Percentiles rank a stretch among this genome's conserved stretches.
Conservation (phyloP, 2,888 invertebrate species). For the Lochmaea crataegi region DNA sequence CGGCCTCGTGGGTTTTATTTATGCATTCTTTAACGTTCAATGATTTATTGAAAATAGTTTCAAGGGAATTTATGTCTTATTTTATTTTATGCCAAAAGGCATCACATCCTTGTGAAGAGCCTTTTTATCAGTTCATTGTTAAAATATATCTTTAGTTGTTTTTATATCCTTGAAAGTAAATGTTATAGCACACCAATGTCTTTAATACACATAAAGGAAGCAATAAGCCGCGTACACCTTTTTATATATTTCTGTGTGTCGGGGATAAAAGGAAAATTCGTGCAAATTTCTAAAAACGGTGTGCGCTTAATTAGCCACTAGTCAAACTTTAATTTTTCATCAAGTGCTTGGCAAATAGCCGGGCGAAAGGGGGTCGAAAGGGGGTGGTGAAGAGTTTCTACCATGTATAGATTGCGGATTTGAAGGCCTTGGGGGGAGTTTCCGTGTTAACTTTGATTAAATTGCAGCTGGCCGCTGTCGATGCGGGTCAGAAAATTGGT, state of each 20-base stretch:
- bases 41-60: too few relatives aligned
- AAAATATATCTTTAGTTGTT: too few relatives aligned
- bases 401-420: conserved; percentile 33
- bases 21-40: too few relatives aligned
- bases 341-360: conserved; percentile 44
- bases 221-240: conserved; percentile 45
- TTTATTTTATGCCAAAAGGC: too few relatives aligned
- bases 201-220: conserved; percentile 29
- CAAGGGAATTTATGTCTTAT: too few relatives aligned
- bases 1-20: too few relatives aligned
- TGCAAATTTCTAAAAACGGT: conserved; percentile 51
- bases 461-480: conserved; percentile 34
- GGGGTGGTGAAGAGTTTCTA: conserved; percentile 18
- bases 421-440: conserved; percentile 34
- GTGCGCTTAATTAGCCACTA: conserved; percentile 52
- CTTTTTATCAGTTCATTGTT: too few relatives aligned
- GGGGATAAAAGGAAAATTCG: conserved; percentile 46
- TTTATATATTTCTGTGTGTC: conserved; percentile 27
- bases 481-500: conserved; percentile 37
- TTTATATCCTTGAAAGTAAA: background rate
- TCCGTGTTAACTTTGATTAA: conserved; percentile 36
- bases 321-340: conserved; percentile 54
- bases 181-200: background rate
- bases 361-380: conserved; percentile 26
- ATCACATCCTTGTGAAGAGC: too few relatives aligned